These are phyloP conservation scores for Pangasius djambal DNA, from an alignment of 2,797 vertebrate species.

Conservation along the genomic window DNA sequence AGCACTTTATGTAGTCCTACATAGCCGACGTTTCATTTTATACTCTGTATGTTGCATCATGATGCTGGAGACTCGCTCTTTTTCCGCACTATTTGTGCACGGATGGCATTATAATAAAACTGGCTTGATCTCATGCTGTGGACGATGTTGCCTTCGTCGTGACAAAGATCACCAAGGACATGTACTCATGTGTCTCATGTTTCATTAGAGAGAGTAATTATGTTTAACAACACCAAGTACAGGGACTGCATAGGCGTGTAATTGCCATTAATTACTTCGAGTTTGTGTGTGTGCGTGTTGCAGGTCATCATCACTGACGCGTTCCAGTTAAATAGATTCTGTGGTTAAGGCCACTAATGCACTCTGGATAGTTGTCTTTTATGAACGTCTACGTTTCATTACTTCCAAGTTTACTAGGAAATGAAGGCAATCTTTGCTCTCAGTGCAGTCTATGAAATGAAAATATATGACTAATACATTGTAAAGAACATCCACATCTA, in stretches of 20 bases:
- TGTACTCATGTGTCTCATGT: conserved; percentile 68
- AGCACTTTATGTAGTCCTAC: not conserved
- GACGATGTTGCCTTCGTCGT: not conserved
- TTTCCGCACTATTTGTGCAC: not conserved
- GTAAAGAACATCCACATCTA: conserved; percentile 33
- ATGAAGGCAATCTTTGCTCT: not conserved
- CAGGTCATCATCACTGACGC: conserved; percentile 27
- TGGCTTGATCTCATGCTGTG: not conserved
- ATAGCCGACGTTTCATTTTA: not conserved
- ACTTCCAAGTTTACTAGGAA: not conserved
- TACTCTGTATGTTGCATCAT: not conserved
- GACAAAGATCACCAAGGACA: conserved; percentile 12
- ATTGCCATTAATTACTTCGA: conserved; percentile 73
- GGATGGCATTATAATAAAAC: not conserved
- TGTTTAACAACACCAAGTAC: conserved; percentile 72
- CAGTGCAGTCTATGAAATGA: not conserved
- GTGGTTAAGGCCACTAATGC: conserved; percentile 4
- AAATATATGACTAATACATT: conserved; percentile 16
- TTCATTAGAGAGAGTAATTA: conserved; percentile 70
- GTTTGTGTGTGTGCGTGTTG: conserved; percentile 51
- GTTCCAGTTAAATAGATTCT: conserved; percentile 15
- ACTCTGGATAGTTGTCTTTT: not conserved
- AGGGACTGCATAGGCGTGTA: conserved; percentile 72
- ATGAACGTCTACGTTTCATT: not conserved
- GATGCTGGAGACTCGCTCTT: not conserved